phyloP scores from a whole-genome alignment of 23 tunicate genomes.

The Trididemnum nubilum region DNA sequence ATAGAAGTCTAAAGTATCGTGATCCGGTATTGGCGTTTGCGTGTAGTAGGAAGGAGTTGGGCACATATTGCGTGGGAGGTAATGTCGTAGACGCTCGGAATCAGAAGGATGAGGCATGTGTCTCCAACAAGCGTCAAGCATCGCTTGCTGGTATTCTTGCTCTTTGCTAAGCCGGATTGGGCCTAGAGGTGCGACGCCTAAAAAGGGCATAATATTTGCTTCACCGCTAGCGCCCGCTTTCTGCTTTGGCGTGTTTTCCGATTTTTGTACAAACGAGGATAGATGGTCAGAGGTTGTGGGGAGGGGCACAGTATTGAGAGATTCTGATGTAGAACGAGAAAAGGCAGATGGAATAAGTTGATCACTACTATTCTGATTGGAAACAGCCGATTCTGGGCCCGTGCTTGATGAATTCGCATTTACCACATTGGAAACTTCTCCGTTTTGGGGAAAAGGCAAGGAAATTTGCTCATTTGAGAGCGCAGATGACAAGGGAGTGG shows the following conservation, averaged over 20 bases:
- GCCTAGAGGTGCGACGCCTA: slow-evolving; percentile 87
- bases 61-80: slow-evolving; percentile 90
- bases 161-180: slow-evolving; percentile 66
- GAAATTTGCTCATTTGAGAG: neutral
- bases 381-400: neutral
- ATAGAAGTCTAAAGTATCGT: slow-evolving; percentile 92
- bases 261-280: neutral
- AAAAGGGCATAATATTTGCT: slow-evolving; percentile 75
- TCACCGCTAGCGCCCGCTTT: slow-evolving; percentile 46
- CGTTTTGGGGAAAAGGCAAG: neutral
- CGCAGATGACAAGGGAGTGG: neutral
- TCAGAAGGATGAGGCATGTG: slow-evolving; percentile 99
- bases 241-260: neutral
- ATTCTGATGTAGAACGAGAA: slow-evolving; percentile 6
- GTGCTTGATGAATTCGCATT: neutral
- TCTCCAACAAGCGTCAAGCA: slow-evolving; percentile 83
- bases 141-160: slow-evolving; percentile 68
- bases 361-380: neutral
- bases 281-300: neutral
- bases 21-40: slow-evolving; percentile 78
- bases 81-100: slow-evolving; percentile 90
- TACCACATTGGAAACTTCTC: neutral
- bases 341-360: slow-evolving; percentile 5
- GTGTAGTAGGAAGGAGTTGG: slow-evolving; percentile 85
- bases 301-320: neutral